Evolutionary conservation across 2,113 vertebrate genomes (phyloP), one percentile per base, ranked within the genome.

Genomic region (Psittacula cyanocephala): DNA sequence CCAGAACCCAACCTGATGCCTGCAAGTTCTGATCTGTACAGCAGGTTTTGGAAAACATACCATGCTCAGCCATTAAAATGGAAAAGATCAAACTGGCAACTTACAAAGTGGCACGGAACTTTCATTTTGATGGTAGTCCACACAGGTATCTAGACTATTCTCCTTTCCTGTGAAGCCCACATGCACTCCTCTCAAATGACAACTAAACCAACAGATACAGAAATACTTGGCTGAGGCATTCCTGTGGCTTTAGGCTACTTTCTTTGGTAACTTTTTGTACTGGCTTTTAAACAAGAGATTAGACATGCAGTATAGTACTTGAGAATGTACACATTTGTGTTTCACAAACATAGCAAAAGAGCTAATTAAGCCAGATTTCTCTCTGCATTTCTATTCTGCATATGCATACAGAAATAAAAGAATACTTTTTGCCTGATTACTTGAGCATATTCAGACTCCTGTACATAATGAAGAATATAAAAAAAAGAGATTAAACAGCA

Each of bases 61-160:
- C 2, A 2, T 1, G 14, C 67, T 78, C 60, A 22, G 28, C 14
- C 0, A 0, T 35, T n/a, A 27, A 24, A 50, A 13, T 1, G 5
- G 77, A 35, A 71, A 84, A 52, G 57, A 57, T 71, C 43, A 87
- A 46, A 43, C 33, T 23, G 43, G 10, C 46, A 19, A 7, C 27
- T 50, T 29, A 81, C 50, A 88, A 84, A 84, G 74, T 7, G 47
- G 17, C 0, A 0, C n/a, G 75, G 69, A 85, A 52, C 65, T 60
- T 81, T 18, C 33, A 13, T 75, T 95, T 29, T 44, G 39, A 13
- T 8, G 44, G 47, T 13, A 71, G 20, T 8, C 57, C 17, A n/a
- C 53, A 11, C 24, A 46, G 37, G 12, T 5, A 28, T 9, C 55
- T 13, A 1, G 12, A 39, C 52, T 75, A 1, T 70, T 23, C 35